Base-by-base conservation (phyloP, 1,140 invertebrate genomes). In the Leptoteleia sp. region DNA sequence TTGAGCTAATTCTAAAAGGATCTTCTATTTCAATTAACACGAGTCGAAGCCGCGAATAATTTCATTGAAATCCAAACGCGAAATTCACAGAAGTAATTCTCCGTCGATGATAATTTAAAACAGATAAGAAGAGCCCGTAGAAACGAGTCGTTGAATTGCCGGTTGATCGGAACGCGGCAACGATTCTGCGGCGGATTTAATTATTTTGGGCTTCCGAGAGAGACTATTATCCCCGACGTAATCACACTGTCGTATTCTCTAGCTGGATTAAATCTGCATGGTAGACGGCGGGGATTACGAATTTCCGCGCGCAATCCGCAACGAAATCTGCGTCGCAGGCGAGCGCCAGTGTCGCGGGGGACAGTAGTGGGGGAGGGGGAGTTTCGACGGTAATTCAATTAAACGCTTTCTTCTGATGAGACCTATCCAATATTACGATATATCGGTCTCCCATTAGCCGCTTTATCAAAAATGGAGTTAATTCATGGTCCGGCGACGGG, bases 261-360 rank as follows among this genome's bases (percentile, higher is more conserved):
- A 37, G 59, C 37, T 45, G 68, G 76, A 79, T 79, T 79, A 79
- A 79, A 79, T 73, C 76, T 73, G 76, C 76, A 79, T 68, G 76
- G 48, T 72, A 73, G 68, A 73, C 68, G 67, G 31, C 75, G 75
- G 42, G 76, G 76, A 79, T 79, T 79, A 79, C 76, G 76, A 79
- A 79, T 79, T 79, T 79, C 75, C 61, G 67, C 67, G 61, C 61
- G 62, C 67, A 72, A 67, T 78, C 54, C 76, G 55, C 68, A 73
- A 50, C 70, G 57, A 79, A 79, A 73, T 73, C 76, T 73, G 76
- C 68, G 67, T 38, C 54, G 47, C 54, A 40, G 47, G 47, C 52
- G 22, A 29, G 50, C 37, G 57, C 19, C n/a, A n/a, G n/a, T n/a
- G n/a, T n/a, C n/a, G n/a, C n/a, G n/a, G n/a, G n/a, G n/a, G n/a